These are phyloP conservation scores for Coptotermes formosanus DNA, from an alignment of 1,140 invertebrate species.

Conservation along the genomic window DNA sequence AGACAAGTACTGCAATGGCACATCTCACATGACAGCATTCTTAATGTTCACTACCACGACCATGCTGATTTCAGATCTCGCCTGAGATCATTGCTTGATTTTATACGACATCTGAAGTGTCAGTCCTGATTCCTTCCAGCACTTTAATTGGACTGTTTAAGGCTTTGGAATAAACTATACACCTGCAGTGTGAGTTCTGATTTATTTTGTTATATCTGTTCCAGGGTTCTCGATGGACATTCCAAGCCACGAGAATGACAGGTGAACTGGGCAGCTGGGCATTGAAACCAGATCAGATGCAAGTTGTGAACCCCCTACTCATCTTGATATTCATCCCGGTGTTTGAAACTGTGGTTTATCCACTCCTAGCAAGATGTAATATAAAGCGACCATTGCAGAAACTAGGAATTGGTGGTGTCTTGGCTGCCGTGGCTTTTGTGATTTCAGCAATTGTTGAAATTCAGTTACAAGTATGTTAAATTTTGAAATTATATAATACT, in stretches of 20 bases:
- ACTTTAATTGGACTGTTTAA: not conserved
- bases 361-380: constrained; percentile 51
- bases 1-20: too few species aligned
- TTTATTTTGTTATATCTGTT: not conserved
- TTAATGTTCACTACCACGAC: too few species aligned
- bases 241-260: constrained; percentile 89
- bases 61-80: too few species aligned
- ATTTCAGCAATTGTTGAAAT: constrained; percentile 83
- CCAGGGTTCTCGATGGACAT: constrained; percentile 89
- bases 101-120: too few species aligned
- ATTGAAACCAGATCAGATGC: constrained; percentile 88
- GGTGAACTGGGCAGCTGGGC: constrained; percentile 64
- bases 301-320: constrained; percentile 82
- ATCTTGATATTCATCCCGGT: constrained; percentile 85
- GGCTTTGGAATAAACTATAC: not conserved
- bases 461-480: constrained; percentile 62
- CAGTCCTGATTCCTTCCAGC: too few species aligned
- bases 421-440: constrained; percentile 83
- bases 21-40: too few species aligned
- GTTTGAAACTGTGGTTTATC: constrained; percentile 76
- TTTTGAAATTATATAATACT: too few species aligned
- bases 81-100: too few species aligned
- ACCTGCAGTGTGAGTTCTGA: not conserved
- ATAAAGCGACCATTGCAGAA: constrained; percentile 68
- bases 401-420: constrained; percentile 75